phyloP scores from a whole-genome alignment of 2,888 invertebrate genomes.

The Parnassius orleans region DNA sequence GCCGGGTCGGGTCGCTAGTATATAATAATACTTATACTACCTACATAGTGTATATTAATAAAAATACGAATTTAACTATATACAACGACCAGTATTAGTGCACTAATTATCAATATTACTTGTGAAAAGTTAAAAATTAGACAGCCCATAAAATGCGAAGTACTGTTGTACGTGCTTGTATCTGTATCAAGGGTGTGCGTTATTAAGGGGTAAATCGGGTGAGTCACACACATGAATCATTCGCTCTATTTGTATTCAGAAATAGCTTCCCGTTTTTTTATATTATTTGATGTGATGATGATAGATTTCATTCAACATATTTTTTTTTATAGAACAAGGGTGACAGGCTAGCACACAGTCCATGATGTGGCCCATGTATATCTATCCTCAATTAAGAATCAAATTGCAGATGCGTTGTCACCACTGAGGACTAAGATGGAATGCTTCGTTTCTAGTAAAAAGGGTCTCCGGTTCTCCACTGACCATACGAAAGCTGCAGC shows the following conservation, averaged over 20 bases:
- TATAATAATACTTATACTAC: no score
- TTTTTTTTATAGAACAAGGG: not conserved
- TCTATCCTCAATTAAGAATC: no score
- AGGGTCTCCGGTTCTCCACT: no score
- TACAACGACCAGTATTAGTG: not conserved
- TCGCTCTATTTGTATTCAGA: constrained; percentile 30
- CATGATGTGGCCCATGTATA: no score
- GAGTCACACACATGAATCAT: constrained; percentile 39
- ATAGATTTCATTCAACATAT: not conserved
- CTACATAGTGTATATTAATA: no score
- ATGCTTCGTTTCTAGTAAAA: no score
- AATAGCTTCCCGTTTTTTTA: not conserved
- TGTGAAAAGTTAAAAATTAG: constrained; percentile 13
- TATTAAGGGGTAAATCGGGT: constrained; percentile 34
- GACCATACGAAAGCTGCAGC: no score
- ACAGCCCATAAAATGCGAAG: constrained; percentile 10
- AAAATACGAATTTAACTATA: no score
- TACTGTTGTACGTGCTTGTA: constrained; percentile 1
- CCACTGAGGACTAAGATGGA: no score
- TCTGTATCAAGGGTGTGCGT: constrained; percentile 31
- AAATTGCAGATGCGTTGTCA: no score
- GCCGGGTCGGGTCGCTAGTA: no score
- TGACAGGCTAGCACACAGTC: no score
- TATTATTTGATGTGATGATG: constrained; percentile 1
- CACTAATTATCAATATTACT: constrained; percentile 3